phyloP scores from a whole-genome alignment of 1,140 invertebrate species.

The Bombus sibiricus region DNA sequence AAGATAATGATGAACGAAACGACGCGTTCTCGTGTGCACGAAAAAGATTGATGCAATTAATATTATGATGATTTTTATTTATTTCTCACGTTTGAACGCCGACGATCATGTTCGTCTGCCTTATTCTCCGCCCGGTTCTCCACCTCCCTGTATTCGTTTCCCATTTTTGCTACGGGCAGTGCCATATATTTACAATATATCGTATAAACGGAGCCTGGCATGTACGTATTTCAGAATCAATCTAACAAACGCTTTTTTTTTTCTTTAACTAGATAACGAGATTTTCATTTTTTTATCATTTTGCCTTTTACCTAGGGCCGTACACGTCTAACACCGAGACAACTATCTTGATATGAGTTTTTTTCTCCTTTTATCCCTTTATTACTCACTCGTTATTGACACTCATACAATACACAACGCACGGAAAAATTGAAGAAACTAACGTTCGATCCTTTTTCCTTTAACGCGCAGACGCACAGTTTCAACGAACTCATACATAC shows the following conservation, averaged over 20 bases:
- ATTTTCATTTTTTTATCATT: conserved; percentile 63
- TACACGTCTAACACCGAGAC: conserved; percentile 82
- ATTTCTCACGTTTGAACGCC: conserved; percentile 39
- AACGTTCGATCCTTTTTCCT: conserved; percentile 12
- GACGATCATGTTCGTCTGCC: conserved; percentile 53
- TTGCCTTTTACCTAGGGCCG: conserved; percentile 75
- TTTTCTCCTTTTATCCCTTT: conserved; percentile 52
- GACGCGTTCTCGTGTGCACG: conserved; percentile 20
- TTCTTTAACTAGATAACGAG: conserved; percentile 82
- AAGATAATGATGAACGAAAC: conserved; percentile 36
- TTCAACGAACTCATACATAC: background rate
- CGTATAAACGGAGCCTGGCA: conserved; percentile 81
- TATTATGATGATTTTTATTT: conserved; percentile 41
- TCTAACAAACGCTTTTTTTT: conserved; percentile 79
- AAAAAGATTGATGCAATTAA: conserved; percentile 41
- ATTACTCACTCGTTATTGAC: conserved; percentile 38
- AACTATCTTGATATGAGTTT: conserved; percentile 81
- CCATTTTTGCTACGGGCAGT: conserved; percentile 78
- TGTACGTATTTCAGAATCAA: conserved; percentile 82
- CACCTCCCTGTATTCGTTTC: conserved; percentile 54
- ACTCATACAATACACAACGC: conserved; percentile 39
- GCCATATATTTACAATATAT: conserved; percentile 81
- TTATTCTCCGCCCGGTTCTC: conserved; percentile 43
- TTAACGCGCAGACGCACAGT: conserved; percentile 6
- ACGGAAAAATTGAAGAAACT: conserved; percentile 34